phyloP scores from a whole-genome alignment of 2,113 vertebrate species.

The Etheostoma cragini region DNA sequence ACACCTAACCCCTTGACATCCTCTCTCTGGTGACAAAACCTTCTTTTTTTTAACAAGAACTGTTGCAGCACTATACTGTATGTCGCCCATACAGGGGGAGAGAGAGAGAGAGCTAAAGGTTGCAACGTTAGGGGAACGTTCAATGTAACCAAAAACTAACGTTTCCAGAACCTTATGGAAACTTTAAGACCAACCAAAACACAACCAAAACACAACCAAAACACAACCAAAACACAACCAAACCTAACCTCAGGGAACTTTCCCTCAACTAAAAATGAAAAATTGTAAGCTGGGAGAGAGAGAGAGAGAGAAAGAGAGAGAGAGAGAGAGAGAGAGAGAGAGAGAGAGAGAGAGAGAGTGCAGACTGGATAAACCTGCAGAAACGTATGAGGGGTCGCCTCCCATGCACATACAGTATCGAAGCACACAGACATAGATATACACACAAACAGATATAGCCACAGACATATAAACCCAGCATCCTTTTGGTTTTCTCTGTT shows the following conservation, averaged over 20 bases:
- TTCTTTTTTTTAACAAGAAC: conserved; percentile 52
- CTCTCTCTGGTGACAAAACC: background rate
- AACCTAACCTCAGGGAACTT: too few relatives aligned
- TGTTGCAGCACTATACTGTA: conserved; percentile 14
- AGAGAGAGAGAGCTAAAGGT: background rate
- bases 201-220: too few relatives aligned
- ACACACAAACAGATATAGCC: background rate
- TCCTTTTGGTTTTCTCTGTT: background rate
- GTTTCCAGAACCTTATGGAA: too few relatives aligned
- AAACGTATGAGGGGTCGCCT: conserved; percentile 36
- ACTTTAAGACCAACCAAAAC: too few relatives aligned
- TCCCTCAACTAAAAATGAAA: too few relatives aligned
- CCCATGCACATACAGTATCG: conserved; percentile 17
- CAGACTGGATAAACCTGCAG: conserved; percentile 20
- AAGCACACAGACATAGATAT: background rate
- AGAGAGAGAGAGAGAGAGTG: conserved; percentile 14
- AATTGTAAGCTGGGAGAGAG: too few relatives aligned
- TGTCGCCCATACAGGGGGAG: background rate
- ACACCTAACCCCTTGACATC: conserved; percentile 1
- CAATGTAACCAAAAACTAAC: too few relatives aligned
- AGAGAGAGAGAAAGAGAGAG: background rate
- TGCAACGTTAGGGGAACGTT: too few relatives aligned
- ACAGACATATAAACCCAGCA: background rate
- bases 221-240: too few relatives aligned
- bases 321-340: conserved; percentile 1